phyloP scores from a whole-genome alignment of 2,888 invertebrate species.

The Thecophora atra region DNA sequence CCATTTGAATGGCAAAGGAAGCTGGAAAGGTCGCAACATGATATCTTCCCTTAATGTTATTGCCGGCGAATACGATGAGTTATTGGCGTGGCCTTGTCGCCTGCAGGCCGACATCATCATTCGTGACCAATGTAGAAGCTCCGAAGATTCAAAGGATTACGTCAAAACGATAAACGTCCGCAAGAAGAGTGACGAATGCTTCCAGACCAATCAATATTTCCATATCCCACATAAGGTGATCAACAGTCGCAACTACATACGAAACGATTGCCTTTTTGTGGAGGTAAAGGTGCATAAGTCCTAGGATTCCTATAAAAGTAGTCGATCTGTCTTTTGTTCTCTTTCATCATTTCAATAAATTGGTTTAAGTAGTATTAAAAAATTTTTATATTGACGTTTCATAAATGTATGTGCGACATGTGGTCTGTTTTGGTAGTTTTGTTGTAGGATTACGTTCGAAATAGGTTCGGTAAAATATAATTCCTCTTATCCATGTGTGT shows the following conservation, averaged over 20 bases:
- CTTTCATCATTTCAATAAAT: too few species aligned
- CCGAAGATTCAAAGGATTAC: constrained; percentile 70
- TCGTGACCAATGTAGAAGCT: constrained; percentile 70
- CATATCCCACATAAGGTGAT: constrained; percentile 64
- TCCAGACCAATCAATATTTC: constrained; percentile 63
- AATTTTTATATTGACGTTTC: too few species aligned
- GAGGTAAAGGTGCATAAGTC: constrained; percentile 60
- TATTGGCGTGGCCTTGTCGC: constrained; percentile 79
- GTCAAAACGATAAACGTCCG: constrained; percentile 72
- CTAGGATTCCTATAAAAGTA: too few species aligned
- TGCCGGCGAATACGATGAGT: constrained; percentile 76
- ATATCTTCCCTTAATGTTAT: constrained; percentile 76
- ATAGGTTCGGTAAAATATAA: too few species aligned
- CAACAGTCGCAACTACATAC: constrained; percentile 58
- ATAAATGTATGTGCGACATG: too few species aligned
- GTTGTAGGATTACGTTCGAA: too few species aligned
- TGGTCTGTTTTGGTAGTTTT: too few species aligned
- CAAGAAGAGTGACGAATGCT: constrained; percentile 65
- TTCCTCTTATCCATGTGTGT: too few species aligned
- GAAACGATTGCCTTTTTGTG: constrained; percentile 62
- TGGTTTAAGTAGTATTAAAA: too few species aligned
- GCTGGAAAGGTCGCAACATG: constrained; percentile 79
- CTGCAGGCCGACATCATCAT: constrained; percentile 73
- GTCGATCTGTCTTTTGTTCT: too few species aligned
- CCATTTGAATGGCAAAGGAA: constrained; percentile 78